phyloP scores from a whole-genome alignment of 2,113 vertebrate species.

The Bostrychus sinensis region DNA sequence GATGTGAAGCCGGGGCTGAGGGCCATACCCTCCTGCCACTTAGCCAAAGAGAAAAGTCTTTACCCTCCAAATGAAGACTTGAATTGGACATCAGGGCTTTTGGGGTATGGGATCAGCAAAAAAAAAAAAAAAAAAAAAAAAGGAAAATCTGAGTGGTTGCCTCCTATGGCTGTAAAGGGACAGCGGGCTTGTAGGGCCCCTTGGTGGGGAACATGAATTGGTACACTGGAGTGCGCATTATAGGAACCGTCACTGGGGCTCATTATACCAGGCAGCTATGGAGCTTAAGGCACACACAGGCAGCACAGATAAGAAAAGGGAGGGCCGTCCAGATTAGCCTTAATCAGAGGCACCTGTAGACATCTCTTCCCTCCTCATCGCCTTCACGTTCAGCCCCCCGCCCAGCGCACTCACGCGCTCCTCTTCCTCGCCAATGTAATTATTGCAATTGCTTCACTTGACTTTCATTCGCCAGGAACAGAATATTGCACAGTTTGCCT shows the following conservation, averaged over 20 bases:
- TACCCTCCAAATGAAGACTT: constrained; percentile 54
- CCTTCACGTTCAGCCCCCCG: constrained; percentile 45
- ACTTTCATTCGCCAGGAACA: constrained; percentile 67
- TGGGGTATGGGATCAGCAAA: constrained; percentile 50
- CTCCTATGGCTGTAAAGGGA: constrained; percentile 70
- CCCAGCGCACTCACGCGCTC: constrained; percentile 27
- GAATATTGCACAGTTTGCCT: constrained; percentile 66
- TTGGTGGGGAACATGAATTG: constrained; percentile 71
- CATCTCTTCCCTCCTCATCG: constrained; percentile 64
- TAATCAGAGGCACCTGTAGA: constrained; percentile 84
- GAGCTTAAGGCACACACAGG: constrained; percentile 61
- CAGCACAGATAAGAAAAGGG: constrained; percentile 67
- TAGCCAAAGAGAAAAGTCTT: constrained; percentile 52
- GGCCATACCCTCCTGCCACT: constrained; percentile 64
- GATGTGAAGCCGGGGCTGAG: constrained; percentile 62
- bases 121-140: constrained; percentile 57
- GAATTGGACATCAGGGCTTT: constrained; percentile 42
- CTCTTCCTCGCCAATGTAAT: constrained; percentile 64
- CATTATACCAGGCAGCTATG: constrained; percentile 77
- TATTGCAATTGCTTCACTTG: constrained; percentile 73
- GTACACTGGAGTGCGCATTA: constrained; percentile 83
- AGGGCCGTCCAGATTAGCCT: constrained; percentile 80
- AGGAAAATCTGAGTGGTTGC: constrained; percentile 58
- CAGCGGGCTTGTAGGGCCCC: constrained; percentile 61
- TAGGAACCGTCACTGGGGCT: constrained; percentile 80